Evolutionary conservation across 2,888 invertebrate genomes (phyloP).

Genomic region (Dolichomitus sp.): DNA sequence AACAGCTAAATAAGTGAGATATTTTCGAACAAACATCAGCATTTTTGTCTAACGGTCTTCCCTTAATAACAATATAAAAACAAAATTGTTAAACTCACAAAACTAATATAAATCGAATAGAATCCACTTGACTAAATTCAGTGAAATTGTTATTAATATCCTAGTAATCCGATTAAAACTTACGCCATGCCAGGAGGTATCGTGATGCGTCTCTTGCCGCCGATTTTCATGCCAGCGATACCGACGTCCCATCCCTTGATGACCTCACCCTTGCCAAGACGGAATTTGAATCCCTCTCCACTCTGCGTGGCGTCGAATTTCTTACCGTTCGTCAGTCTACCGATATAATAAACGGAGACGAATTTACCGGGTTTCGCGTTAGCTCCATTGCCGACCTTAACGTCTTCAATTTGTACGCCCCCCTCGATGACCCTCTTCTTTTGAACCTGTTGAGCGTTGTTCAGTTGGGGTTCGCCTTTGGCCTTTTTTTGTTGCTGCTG

Average conservation of each 20-base stretch:
- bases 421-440: constrained; percentile 89
- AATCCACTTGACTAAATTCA: constrained; percentile 29
- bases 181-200: constrained; percentile 96
- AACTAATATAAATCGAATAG: too few relatives aligned
- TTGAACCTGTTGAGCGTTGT: constrained; percentile 69
- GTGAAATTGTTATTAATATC: constrained; percentile 12
- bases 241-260: constrained; percentile 97
- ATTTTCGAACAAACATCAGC: too few relatives aligned
- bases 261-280: constrained; percentile 94
- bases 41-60: too few relatives aligned
- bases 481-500: constrained; percentile 75
- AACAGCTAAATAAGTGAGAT: too few relatives aligned
- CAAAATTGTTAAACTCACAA: too few relatives aligned
- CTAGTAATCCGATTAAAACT: constrained; percentile 84
- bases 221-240: constrained; percentile 97
- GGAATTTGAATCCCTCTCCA: constrained; percentile 95
- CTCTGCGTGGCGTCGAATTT: constrained; percentile 93
- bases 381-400: constrained; percentile 93
- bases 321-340: constrained; percentile 95
- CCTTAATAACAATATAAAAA: too few relatives aligned
- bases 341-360: constrained; percentile 94
- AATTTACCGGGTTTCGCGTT: constrained; percentile 93
- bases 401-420: constrained; percentile 94
- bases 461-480: constrained; percentile 70
- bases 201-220: constrained; percentile 94